Evolutionary conservation across 2,797 vertebrate species (phyloP).

Genomic region (Ctenochaetus hawaiiensis): DNA sequence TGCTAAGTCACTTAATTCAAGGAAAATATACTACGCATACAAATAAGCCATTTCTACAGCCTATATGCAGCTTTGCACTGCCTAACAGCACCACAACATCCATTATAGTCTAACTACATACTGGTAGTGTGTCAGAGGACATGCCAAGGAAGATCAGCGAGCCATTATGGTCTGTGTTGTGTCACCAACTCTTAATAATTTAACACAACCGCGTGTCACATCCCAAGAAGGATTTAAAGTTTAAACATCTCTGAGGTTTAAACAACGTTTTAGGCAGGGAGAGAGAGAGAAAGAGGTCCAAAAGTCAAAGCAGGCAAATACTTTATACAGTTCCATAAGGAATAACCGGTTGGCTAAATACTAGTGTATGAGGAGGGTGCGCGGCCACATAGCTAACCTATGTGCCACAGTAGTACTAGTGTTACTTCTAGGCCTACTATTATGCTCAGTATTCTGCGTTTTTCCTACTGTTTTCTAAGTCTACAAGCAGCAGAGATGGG

Average conservation of each 20-base stretch:
- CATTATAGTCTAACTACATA: constrained; percentile 80
- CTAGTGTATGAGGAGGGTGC: constrained; percentile 47
- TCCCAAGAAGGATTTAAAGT: constrained; percentile 64
- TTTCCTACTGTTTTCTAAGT: constrained; percentile 47
- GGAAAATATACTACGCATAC: constrained; percentile 77
- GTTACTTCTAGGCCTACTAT: constrained; percentile 9
- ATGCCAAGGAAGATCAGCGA: constrained; percentile 78
- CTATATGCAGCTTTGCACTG: constrained; percentile 79
- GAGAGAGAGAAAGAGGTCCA: constrained; percentile 53
- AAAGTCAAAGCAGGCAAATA: constrained; percentile 77
- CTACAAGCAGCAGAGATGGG: constrained; percentile 71
- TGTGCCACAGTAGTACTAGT: constrained; percentile 27
- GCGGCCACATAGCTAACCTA: constrained; percentile 49
- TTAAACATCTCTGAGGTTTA: constrained; percentile 70
- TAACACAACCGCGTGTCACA: constrained; percentile 69
- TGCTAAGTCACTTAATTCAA: constrained; percentile 78
- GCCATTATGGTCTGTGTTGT: constrained; percentile 63
- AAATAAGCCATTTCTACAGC: constrained; percentile 80
- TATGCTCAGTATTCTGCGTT: constrained; percentile 70
- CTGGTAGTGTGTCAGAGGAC: constrained; percentile 78
- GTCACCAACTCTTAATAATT: constrained; percentile 73
- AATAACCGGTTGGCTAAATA: constrained; percentile 58
- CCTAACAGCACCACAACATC: constrained; percentile 83
- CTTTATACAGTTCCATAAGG: constrained; percentile 65
- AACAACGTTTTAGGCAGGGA: constrained; percentile 39